Base-by-base conservation (phyloP, 2,888 invertebrate species). In the Rhimphoctona megacephalus region DNA sequence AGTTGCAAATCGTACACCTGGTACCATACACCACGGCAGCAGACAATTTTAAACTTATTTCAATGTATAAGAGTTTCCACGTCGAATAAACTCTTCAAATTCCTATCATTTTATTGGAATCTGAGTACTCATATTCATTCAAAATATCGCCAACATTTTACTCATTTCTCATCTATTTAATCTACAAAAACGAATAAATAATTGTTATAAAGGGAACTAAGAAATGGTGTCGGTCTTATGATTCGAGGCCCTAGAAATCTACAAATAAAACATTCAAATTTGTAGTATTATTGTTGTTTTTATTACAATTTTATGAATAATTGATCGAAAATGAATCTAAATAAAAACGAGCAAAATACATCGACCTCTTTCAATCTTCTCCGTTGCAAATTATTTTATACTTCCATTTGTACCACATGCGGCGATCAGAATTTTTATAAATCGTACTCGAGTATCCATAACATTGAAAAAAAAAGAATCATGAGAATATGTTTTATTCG, bases 281-380 rank as follows among this genome's bases (percentile, higher is more conserved):
- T 69, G 17, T 25, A 22, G 22, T 25, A 17, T 46, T 6, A n/a
- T 22, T 69, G 17, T 46, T 25, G 2, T 46, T 46, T 14, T 69
- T 69, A 25, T 43, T 25, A 69, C 22, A 52, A 25, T 46, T n/a
- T 46, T 49, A 17, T 17, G 14, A 14, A 25, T 25, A 8, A 61
- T 30, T 46, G 3, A 46, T 30, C 3, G 17, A 39, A 22, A 36
- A 33, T 36, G 9, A 36, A n/a, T 66, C n/a, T n/a, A 19, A 19
- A 19, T n/a, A 11, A 46, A 17, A 70, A 14, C n/a, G 66, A 81
- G 43, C 66, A 57, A 76, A 57, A 66, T 9, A 30, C n/a, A 19
- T 25, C 72, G 81, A 77, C 46, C 52, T 85, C 80, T 66, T n/a
- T 64, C 52, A 70, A 54, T 81, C 64, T 81, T 54, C 72, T 83